phyloP scores from a whole-genome alignment of 2,888 invertebrate genomes.

The Carpatolechia fugitivella region DNA sequence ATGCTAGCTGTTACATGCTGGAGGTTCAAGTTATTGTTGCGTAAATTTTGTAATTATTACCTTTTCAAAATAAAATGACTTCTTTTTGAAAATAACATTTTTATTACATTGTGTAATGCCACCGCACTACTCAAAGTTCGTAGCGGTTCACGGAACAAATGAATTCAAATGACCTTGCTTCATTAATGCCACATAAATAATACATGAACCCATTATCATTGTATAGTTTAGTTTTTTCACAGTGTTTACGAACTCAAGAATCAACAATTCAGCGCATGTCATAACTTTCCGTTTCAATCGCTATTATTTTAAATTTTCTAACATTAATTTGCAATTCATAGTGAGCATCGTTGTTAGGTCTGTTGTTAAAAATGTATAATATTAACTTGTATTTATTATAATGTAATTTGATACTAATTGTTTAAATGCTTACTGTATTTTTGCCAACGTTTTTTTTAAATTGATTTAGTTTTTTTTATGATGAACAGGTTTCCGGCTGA shows the following conservation, averaged over 20 bases:
- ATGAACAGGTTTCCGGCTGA: no score
- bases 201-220: slow-evolving; percentile 68
- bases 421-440: background rate
- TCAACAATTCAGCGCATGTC: slow-evolving; percentile 16
- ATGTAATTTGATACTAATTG: background rate
- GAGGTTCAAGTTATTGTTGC: background rate
- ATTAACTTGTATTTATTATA: background rate
- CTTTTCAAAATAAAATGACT: no score
- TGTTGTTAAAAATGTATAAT: background rate
- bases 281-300: slow-evolving; percentile 16
- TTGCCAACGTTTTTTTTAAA: no score
- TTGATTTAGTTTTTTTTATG: no score
- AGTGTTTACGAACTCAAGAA: slow-evolving; percentile 34
- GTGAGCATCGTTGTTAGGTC: background rate
- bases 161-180: slow-evolving; percentile 73
- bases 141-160: slow-evolving; percentile 44
- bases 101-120: background rate
- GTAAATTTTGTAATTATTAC: background rate
- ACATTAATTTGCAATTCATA: slow-evolving; percentile 18
- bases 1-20: no score
- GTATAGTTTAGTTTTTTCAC: slow-evolving; percentile 57
- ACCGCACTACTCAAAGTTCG: background rate
- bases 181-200: slow-evolving; percentile 70
- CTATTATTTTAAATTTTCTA: slow-evolving; percentile 12
- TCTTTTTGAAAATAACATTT: no score